These are phyloP conservation scores for Amiota communis DNA, from an alignment of 2,888 invertebrate genomes.

Conservation along the genomic window DNA sequence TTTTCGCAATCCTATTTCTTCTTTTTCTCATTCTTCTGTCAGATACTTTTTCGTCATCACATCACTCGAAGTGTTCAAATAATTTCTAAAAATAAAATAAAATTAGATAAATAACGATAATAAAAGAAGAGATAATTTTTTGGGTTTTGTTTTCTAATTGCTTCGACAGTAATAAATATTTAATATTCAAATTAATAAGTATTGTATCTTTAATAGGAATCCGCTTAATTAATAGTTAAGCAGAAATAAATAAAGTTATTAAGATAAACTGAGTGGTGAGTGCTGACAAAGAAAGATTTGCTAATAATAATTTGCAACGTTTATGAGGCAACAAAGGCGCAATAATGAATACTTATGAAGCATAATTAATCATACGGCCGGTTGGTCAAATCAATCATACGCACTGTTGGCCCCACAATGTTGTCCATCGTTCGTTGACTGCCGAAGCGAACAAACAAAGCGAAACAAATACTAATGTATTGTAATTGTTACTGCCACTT, in stretches of 20 bases:
- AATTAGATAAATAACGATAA: neutral
- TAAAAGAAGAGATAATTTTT: neutral
- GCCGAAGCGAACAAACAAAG: neutral
- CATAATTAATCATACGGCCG: conserved; percentile 32
- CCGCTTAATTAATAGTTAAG: neutral
- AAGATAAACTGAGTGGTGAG: neutral
- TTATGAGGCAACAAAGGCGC: neutral
- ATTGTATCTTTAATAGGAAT: conserved; percentile 8
- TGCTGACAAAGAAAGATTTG: conserved; percentile 11
- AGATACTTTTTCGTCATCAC: too few relatives aligned
- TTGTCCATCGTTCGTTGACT: neutral
- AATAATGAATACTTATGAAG: conserved; percentile 38
- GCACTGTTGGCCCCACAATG: conserved; percentile 43
- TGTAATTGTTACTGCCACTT: neutral
- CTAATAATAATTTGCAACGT: conserved; percentile 13
- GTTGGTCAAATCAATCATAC: conserved; percentile 51
- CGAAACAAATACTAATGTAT: neutral
- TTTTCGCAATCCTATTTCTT: neutral
- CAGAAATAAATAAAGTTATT: neutral
- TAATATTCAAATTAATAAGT: neutral
- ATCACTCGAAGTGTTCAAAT: neutral
- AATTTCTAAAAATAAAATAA: conserved; percentile 18
- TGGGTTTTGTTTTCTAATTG: conserved; percentile 1
- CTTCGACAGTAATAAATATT: neutral
- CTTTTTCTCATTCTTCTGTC: too few relatives aligned